A percentile compares a stretch with the other conserved stretches of the same genome.
Evolutionary conservation across 2,113 vertebrate species (phyloP).

Genomic region (Hystrix brachyura): DNA sequence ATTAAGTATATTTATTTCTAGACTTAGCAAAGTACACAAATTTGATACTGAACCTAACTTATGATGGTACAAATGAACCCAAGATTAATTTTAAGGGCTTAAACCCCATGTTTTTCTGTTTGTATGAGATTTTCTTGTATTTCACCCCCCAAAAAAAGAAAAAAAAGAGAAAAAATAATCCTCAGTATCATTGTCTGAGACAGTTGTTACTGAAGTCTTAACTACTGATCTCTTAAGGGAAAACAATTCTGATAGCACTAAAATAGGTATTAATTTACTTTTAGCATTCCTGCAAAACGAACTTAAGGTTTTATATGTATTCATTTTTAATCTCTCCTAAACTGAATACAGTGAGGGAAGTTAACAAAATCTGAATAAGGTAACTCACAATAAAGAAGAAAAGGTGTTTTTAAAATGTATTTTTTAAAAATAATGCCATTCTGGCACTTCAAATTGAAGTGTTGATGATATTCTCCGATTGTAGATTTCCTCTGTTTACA

Average conservation of each 20-base stretch:
- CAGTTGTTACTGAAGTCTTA: not conserved
- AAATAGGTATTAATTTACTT: not conserved
- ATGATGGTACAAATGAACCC: not conserved
- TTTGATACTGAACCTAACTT: not conserved
- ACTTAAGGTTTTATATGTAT: not conserved
- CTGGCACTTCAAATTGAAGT: constrained; percentile 11
- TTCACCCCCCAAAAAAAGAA: not conserved
- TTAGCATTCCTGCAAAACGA: constrained; percentile 26
- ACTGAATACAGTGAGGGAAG: not conserved
- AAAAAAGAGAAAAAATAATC: not conserved
- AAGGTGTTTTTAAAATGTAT: not conserved
- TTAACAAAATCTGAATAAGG: not conserved
- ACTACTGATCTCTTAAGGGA: not conserved
- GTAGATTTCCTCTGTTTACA: not conserved
- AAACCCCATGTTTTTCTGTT: not conserved
- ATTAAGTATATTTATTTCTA: constrained; percentile 22
- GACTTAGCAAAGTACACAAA: not conserved
- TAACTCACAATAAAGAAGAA: not conserved
- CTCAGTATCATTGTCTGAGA: constrained; percentile 10
- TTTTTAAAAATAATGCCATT: not conserved
- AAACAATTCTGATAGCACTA: constrained; percentile 36
- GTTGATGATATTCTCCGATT: not conserved
- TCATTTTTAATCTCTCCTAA: not conserved
- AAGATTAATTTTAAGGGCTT: constrained; percentile 28
- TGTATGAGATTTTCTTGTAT: not conserved